Evolutionary conservation across 2,113 vertebrate species (phyloP).

Genomic region (Cheilinus undulatus): DNA sequence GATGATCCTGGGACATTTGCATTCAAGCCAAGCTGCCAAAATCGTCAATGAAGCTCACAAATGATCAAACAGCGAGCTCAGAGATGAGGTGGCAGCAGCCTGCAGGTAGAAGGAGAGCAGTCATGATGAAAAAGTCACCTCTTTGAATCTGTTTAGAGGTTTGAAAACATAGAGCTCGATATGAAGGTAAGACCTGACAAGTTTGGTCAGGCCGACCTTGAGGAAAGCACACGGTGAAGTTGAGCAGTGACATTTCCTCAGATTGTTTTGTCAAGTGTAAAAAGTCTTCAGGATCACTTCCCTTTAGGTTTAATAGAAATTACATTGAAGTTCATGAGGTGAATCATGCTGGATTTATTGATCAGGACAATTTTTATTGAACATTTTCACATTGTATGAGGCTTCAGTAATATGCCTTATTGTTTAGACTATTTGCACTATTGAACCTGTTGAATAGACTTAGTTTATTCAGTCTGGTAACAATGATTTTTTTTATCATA

Average conservation of each 20-base stretch:
- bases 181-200: background rate
- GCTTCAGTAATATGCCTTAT: too few species aligned
- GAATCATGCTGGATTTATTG: background rate
- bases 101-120: background rate
- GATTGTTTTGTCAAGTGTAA: background rate
- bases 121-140: background rate
- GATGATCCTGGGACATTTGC: conserved; percentile 26
- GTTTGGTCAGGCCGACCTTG: conserved; percentile 11
- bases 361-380: too few species aligned
- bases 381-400: too few species aligned
- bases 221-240: conserved; percentile 1
- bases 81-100: conserved; percentile 22
- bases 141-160: conserved; percentile 3
- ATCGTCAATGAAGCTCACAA: background rate
- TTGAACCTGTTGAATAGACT: too few species aligned
- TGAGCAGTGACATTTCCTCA: background rate
- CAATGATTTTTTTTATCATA: too few species aligned
- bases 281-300: background rate
- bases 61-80: conserved; percentile 15
- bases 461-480: too few species aligned
- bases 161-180: background rate
- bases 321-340: too few species aligned
- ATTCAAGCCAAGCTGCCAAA: conserved; percentile 20
- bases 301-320: background rate
- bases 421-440: too few species aligned